Conservation (phyloP, 2,113 vertebrate genomes). For the Poeciliopsis retropinna region DNA sequence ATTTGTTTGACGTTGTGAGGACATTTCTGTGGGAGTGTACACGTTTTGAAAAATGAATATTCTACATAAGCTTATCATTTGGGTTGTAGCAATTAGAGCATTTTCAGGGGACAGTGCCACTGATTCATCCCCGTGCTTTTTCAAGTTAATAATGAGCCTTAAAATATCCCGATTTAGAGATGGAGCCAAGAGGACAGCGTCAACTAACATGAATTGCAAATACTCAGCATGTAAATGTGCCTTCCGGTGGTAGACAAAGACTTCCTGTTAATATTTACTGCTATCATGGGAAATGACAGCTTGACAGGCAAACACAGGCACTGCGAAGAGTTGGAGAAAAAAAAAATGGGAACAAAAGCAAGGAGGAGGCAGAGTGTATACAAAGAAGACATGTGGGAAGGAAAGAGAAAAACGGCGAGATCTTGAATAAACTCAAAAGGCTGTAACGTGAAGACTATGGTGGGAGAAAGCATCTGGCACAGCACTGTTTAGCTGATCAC, state of each 20-base stretch:
- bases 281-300: constrained; percentile 37
- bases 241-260: constrained; percentile 30
- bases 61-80: neutral
- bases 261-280: constrained; percentile 44
- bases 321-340: constrained; percentile 5
- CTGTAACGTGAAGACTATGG: neutral
- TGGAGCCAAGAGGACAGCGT: constrained; percentile 27
- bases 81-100: neutral
- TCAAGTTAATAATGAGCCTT: constrained; percentile 25
- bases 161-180: constrained; percentile 21
- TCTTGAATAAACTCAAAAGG: constrained; percentile 14
- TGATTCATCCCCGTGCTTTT: constrained; percentile 13
- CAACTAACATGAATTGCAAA: constrained; percentile 25
- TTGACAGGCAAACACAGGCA: constrained; percentile 35
- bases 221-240: constrained; percentile 25
- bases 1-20: too few species aligned
- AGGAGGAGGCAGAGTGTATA: constrained; percentile 7
- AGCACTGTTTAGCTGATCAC: neutral
- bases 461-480: neutral
- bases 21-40: too few species aligned
- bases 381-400: neutral
- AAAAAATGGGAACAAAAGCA: constrained; percentile 20
- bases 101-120: constrained; percentile 15
- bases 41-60: too few species aligned
- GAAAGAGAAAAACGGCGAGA: neutral